These are phyloP conservation scores for Zootoca vivipara DNA, from an alignment of 2,113 vertebrate genomes.

Conservation along the genomic window DNA sequence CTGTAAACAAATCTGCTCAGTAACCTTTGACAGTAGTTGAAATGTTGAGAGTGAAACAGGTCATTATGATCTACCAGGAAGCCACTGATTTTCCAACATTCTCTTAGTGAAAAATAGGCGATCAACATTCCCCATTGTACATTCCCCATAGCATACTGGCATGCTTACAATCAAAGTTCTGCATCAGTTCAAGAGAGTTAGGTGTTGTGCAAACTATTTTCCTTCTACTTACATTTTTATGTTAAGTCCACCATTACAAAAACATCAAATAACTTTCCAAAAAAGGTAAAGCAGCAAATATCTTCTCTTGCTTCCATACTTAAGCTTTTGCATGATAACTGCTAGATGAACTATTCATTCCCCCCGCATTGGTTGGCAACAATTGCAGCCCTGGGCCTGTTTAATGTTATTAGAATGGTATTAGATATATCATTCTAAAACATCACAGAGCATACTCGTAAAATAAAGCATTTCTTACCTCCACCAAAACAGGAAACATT, in stretches of 20 bases:
- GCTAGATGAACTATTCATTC: no score
- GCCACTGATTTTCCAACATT: conserved; percentile 56
- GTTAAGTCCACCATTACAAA: not conserved
- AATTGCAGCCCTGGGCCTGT: no score
- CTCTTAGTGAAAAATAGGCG: conserved; percentile 49
- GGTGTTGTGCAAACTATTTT: not conserved
- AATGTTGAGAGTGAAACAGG: conserved; percentile 39
- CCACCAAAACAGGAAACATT: no score
- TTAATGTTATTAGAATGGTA: no score
- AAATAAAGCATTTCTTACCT: no score
- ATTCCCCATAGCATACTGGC: conserved; percentile 14
- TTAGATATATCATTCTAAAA: no score
- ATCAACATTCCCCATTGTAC: not conserved
- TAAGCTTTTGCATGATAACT: not conserved
- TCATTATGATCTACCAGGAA: conserved; percentile 50
- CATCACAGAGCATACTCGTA: no score
- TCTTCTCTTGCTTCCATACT: not conserved
- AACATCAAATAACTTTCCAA: not conserved
- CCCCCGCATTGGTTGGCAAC: no score
- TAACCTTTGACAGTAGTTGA: conserved; percentile 42
- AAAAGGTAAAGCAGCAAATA: not conserved
- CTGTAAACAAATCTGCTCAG: conserved; percentile 28
- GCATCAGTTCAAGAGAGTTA: not conserved
- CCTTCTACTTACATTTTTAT: not conserved
- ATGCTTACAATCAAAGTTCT: conserved; percentile 1